These are phyloP conservation scores for Psittacula cyanocephala DNA, from an alignment of 2,113 vertebrate species.

Conservation along the genomic window DNA sequence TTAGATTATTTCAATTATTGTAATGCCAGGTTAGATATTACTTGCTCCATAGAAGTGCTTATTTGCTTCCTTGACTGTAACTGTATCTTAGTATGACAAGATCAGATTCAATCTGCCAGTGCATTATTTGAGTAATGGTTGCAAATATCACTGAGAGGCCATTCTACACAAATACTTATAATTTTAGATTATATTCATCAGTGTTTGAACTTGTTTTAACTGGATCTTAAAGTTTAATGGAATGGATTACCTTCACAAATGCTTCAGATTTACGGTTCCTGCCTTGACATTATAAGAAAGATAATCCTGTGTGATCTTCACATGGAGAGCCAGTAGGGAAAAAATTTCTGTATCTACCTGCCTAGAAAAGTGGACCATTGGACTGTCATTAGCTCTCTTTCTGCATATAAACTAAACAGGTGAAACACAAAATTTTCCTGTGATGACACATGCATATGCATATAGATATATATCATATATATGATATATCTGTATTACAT, in stretches of 20 bases:
- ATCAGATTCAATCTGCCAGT: not conserved
- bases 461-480: too few species aligned
- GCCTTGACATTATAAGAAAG: accelerated
- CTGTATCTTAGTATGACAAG: not conserved
- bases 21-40: not conserved
- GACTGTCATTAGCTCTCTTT: not conserved
- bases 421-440: not conserved
- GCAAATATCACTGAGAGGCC: not conserved
- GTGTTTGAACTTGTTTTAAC: not conserved
- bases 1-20: not conserved
- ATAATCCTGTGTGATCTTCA: not conserved
- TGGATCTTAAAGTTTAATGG: not conserved
- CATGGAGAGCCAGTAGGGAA: not conserved
- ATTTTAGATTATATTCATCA: not conserved
- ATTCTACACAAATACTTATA: not conserved
- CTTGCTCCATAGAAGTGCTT: not conserved
- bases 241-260: not conserved
- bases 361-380: not conserved
- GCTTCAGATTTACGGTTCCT: not conserved
- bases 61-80: not conserved
- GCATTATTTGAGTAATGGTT: not conserved
- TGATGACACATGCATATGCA: not conserved
- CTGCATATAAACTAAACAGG: not conserved
- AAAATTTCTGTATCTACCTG: not conserved
- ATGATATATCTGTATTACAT: not conserved